Conservation (phyloP, 2,113 vertebrate species). For the Myiagra hebetior region DNA sequence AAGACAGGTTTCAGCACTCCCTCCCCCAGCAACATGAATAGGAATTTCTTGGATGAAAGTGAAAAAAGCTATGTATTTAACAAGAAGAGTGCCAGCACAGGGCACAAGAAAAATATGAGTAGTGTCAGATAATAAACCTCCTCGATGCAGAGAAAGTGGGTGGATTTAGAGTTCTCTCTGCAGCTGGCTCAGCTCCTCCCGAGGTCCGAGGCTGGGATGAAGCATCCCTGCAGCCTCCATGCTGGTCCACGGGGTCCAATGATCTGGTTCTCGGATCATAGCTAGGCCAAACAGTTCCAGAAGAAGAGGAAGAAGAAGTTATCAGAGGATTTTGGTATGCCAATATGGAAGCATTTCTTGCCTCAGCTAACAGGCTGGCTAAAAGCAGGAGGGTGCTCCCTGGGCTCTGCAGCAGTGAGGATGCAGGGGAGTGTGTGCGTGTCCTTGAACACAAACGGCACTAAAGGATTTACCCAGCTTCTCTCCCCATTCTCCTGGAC, state of each 20-base stretch:
- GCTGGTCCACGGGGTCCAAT: rapidly evolving
- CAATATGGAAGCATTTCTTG: not conserved
- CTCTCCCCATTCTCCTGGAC: not conserved
- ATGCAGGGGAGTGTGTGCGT: rapidly evolving
- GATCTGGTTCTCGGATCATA: not conserved
- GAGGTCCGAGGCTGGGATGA: not conserved
- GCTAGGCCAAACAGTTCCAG: not conserved
- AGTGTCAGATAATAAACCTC: not conserved
- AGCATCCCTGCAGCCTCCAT: not conserved
- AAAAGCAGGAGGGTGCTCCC: not conserved
- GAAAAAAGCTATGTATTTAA: too few species aligned
- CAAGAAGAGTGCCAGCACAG: too few species aligned
- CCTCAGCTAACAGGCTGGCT: not conserved
- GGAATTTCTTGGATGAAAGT: too few species aligned
- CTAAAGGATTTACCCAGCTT: not conserved
- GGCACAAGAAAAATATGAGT: not conserved
- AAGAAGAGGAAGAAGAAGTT: not conserved
- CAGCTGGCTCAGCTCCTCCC: not conserved
- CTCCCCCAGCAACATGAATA: too few species aligned
- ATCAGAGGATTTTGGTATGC: not conserved
- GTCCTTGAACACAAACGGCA: not conserved
- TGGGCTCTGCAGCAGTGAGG: not conserved
- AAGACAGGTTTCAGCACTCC: too few species aligned
- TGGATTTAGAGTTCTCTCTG: not conserved
- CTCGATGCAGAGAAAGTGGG: rapidly evolving